A percentile compares a stretch with the other conserved stretches of the same genome.
These are phyloP conservation scores for Erannis defoliaria DNA, from an alignment of 2,888 invertebrate genomes.

Conservation along the genomic window DNA sequence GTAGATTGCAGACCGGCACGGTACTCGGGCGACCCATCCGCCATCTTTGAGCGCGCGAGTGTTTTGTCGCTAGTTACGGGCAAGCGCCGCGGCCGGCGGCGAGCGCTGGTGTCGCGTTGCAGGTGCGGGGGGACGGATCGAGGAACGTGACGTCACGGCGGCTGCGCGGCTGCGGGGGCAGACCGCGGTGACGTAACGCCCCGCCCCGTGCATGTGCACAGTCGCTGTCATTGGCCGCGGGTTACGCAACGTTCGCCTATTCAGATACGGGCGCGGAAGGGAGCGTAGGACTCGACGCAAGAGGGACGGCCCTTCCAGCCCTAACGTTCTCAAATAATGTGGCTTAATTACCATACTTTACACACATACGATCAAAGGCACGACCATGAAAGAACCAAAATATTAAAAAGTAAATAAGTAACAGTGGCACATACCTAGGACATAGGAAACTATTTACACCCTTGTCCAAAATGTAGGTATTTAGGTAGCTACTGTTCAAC, in stretches of 20 bases:
- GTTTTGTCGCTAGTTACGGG: constrained; percentile 80
- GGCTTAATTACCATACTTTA: constrained; percentile 73
- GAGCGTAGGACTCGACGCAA: constrained; percentile 74
- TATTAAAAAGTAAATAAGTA: too few species aligned
- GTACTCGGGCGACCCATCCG: constrained; percentile 91
- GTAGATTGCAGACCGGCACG: constrained; percentile 87
- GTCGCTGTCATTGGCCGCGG: constrained; percentile 83
- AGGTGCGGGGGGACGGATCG: constrained; percentile 61
- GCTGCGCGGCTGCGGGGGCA: constrained; percentile 81
- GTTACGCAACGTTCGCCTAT: constrained; percentile 83
- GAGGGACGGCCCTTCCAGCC: constrained; percentile 71
- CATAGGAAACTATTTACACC: too few species aligned
- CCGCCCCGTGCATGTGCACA: constrained; percentile 85
- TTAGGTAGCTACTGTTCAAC: too few species aligned
- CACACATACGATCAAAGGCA: constrained; percentile 53
- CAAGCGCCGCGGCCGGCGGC: constrained; percentile 64
- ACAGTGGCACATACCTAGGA: too few species aligned
- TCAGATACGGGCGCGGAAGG: constrained; percentile 79
- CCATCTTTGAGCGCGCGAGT: constrained; percentile 93
- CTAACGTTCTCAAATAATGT: constrained; percentile 79
- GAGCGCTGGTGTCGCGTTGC: constrained; percentile 71
- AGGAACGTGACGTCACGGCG: constrained; percentile 82
- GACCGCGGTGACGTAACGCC: constrained; percentile 83
- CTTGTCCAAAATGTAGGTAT: too few species aligned
- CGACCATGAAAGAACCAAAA: constrained; percentile 27